Evolutionary conservation across 2,888 invertebrate species (phyloP).

Genomic region (Phanerotoma sp.): DNA sequence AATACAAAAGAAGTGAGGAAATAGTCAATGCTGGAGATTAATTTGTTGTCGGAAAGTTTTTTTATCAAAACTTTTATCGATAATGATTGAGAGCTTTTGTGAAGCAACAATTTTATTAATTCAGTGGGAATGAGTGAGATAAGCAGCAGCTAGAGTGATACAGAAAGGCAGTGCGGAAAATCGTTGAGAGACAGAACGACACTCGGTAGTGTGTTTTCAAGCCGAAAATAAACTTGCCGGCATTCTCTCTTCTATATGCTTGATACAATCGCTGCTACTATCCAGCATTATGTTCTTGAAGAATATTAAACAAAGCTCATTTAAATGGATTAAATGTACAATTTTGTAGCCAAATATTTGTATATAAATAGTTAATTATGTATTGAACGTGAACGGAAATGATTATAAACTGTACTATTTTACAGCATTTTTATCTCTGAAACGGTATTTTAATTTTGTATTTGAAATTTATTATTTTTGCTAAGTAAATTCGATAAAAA

Average conservation of each 20-base stretch:
- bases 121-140: background rate
- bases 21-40: no score
- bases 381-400: no score
- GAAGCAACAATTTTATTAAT: background rate
- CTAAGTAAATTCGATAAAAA: no score
- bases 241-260: conserved; percentile 33
- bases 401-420: no score
- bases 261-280: conserved; percentile 31
- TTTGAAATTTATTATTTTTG: no score
- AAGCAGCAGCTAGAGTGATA: background rate
- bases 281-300: background rate
- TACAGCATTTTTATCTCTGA: no score
- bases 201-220: conserved; percentile 41
- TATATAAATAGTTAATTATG: conserved; percentile 1
- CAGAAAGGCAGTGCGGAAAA: conserved; percentile 22
- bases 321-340: conserved; percentile 19
- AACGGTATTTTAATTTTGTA: no score
- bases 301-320: conserved; percentile 1
- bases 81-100: no score
- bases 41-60: no score
- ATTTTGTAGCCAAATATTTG: no score
- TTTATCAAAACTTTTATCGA: no score
- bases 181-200: conserved; percentile 39
- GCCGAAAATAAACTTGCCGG: conserved; percentile 51
- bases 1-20: no score